Evolutionary conservation across 2,888 invertebrate genomes (phyloP).

Genomic region (Aporophyla nigra): DNA sequence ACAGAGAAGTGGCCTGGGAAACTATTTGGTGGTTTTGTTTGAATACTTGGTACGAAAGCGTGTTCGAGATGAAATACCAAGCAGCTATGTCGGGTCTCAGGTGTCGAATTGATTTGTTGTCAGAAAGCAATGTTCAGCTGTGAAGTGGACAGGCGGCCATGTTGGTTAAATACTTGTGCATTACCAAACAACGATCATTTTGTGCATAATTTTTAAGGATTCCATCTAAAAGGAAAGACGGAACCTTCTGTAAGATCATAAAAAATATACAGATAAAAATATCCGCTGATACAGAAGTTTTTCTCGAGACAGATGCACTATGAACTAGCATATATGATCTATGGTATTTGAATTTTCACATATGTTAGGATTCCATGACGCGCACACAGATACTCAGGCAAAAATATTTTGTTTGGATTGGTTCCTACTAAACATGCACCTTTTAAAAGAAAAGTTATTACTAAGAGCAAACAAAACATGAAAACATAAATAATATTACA

Average conservation of each 20-base stretch:
- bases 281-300: background rate
- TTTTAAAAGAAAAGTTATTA: background rate
- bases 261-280: too few relatives aligned
- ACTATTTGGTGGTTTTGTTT: background rate
- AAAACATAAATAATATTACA: constrained; percentile 29
- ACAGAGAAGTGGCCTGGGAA: background rate
- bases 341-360: background rate
- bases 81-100: background rate
- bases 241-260: background rate
- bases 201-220: background rate
- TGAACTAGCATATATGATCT: too few relatives aligned
- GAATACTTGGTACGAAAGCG: background rate
- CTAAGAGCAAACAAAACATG: background rate
- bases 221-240: background rate
- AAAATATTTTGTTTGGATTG: background rate
- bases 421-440: background rate
- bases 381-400: background rate
- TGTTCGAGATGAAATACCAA: background rate
- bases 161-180: background rate
- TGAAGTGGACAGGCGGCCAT: background rate
- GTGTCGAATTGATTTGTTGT: background rate
- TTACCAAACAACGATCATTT: background rate
- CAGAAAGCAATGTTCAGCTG: background rate
- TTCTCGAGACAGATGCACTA: background rate
- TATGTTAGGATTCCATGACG: background rate